Evolutionary conservation across 2,797 vertebrate species (phyloP), one percentile per base, ranked within the genome.

Genomic region (Hoplostethus mediterraneus): DNA sequence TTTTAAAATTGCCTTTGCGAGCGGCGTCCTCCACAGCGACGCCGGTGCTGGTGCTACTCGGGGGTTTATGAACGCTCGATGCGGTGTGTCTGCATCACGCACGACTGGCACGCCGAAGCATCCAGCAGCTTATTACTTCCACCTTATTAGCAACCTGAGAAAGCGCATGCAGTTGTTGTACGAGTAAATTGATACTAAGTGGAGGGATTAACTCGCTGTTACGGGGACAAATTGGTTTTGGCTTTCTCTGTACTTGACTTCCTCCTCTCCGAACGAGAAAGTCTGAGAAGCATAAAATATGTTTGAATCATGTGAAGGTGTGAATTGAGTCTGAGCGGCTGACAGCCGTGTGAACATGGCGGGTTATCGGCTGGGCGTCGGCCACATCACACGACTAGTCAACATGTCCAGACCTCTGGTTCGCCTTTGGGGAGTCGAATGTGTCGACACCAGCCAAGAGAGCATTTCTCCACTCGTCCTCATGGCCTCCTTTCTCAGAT

Each of bases 161-260:
- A 90, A 88, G 90, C 80, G 79, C 80, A 74, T 45, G 80, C 71
- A 77, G 71, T 79, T 90, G 78, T 72, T 71, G 77, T 84, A 71
- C 69, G 68, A 80, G 90, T 89, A 92, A 92, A 93, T 80, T 83
- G 87, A 92, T 89, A 79, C 84, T 85, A 86, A 93, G 83, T 87
- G 73, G 63, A 77, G 71, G 71, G 80, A 92, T 90, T 83, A 89
- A 89, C 77, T 83, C 55, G 1, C 73, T 61, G 77, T 73, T 78
- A 56, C 55, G 64, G 73, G 74, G 71, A 85, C 79, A 86, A 85
- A 89, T 87, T 75, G 69, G 71, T 83, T 87, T 79, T 51, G 77
- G 56, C 69, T 75, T 65, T 61, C 42, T 73, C 73, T 86, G 63
- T 60, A 40, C 79, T 84, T 59, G 8, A 53, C 63, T 66, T 51